These are phyloP conservation scores for Epizoanthus illoricatus DNA, from an alignment of 92 coral and sea anemone species.

Conservation along the genomic window DNA sequence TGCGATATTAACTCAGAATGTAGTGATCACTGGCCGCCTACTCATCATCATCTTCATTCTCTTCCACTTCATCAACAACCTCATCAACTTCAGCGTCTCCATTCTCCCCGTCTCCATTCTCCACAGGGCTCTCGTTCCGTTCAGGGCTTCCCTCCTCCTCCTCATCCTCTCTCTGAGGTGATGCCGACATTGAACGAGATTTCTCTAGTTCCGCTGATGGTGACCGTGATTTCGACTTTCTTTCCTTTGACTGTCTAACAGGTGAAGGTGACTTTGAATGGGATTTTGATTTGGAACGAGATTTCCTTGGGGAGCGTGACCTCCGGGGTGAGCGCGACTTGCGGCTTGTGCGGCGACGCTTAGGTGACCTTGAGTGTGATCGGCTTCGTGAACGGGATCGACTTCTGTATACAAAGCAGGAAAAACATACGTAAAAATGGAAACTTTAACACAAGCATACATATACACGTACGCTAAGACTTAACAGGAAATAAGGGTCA, in stretches of 20 bases:
- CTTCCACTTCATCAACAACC: slow-evolving; percentile 66
- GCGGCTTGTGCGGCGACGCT: slow-evolving; percentile 74
- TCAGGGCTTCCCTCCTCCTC: slow-evolving; percentile 50
- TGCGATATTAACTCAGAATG: too few relatives aligned
- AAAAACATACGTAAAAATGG: not conserved
- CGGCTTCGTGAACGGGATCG: slow-evolving; percentile 74
- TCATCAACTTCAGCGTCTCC: slow-evolving; percentile 58
- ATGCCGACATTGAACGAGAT: slow-evolving; percentile 44
- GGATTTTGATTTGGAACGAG: slow-evolving; percentile 52
- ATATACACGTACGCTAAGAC: too few relatives aligned
- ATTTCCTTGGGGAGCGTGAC: slow-evolving; percentile 51
- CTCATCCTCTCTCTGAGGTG: slow-evolving; percentile 61
- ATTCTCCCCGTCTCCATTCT: slow-evolving; percentile 68
- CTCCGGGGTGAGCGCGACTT: slow-evolving; percentile 65
- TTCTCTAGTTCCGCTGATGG: slow-evolving; percentile 72
- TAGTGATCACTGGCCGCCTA: slow-evolving; percentile 37
- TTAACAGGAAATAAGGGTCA: not conserved
- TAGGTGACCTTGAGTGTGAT: slow-evolving; percentile 91
- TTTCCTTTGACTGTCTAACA: slow-evolving; percentile 31
- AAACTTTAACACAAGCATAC: too few relatives aligned
- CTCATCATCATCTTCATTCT: slow-evolving; percentile 68
- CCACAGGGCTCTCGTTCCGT: slow-evolving; percentile 58
- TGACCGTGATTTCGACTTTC: slow-evolving; percentile 64
- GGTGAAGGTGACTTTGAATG: slow-evolving; percentile 64
- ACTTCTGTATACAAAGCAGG: slow-evolving; percentile 38